Percentiles rank a stretch among this genome's conserved stretches.
phyloP scores from a whole-genome alignment of 2,888 invertebrate genomes.

The Doris montereyensis region DNA sequence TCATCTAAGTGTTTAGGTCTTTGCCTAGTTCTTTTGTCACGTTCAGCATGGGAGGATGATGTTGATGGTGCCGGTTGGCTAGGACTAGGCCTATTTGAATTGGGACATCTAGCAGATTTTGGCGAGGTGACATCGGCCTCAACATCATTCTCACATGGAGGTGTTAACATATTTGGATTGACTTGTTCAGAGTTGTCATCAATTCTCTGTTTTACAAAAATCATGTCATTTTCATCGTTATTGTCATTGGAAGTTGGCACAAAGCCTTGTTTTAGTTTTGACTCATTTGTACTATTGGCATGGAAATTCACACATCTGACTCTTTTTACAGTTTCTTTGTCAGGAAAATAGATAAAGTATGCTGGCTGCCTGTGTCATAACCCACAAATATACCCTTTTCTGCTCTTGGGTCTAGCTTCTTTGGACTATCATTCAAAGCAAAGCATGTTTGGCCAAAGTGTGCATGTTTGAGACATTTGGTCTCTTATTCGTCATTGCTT shows the following conservation, averaged over 20 bases:
- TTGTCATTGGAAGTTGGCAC: neutral
- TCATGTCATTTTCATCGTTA: neutral
- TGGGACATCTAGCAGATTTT: neutral
- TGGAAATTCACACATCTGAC: slow-evolving; percentile 6
- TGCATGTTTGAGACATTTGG: slow-evolving; percentile 31
- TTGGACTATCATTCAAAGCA: slow-evolving; percentile 10
- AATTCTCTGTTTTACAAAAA: neutral
- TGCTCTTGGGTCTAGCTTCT: slow-evolving; percentile 14
- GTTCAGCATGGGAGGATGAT: neutral
- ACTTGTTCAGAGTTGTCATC: neutral
- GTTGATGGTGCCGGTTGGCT: neutral
- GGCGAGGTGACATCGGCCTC: neutral
- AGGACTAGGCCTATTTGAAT: neutral
- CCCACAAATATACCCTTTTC: slow-evolving; percentile 21
- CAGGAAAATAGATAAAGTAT: slow-evolving; percentile 8
- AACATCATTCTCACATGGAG: neutral
- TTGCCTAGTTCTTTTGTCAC: neutral
- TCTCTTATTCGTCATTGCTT: slow-evolving; percentile 20
- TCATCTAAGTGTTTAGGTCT: slow-evolving; percentile 9
- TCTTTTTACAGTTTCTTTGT: neutral
- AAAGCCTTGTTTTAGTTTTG: neutral
- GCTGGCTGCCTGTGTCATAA: slow-evolving; percentile 4
- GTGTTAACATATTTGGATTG: neutral
- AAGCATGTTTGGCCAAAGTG: slow-evolving; percentile 28
- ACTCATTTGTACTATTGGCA: neutral